Base-by-base conservation (phyloP, 2,113 vertebrate species). In the Megalops atlanticus region DNA sequence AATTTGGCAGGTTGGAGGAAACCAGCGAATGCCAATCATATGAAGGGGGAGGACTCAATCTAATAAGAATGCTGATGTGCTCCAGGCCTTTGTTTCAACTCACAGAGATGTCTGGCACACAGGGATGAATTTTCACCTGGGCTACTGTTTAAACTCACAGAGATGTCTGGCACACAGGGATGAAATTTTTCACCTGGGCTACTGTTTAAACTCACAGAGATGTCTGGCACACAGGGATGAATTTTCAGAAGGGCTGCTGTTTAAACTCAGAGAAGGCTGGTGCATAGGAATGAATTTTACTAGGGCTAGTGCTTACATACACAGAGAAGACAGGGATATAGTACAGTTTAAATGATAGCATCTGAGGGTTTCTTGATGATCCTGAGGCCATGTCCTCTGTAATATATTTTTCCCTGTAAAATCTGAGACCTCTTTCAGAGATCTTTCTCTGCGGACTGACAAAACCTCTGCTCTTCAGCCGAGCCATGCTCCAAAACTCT, bases 401-500 rank as follows among this genome's bases (percentile, higher is more conserved):
- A n/a, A n/a, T n/a, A n/a, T n/a, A n/a, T n/a, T n/a, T n/a, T n/a
- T n/a, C n/a, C n/a, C n/a, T n/a, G n/a, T n/a, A n/a, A n/a, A n/a
- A n/a, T n/a, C n/a, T n/a, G n/a, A n/a, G n/a, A n/a, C n/a, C n/a
- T n/a, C n/a, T n/a, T n/a, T n/a, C n/a, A n/a, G n/a, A n/a, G n/a
- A n/a, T n/a, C n/a, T n/a, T n/a, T n/a, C n/a, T n/a, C n/a, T 14
- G 74, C 52, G 75, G 79, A 81, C 41, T 80, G 15, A 45, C n/a
- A 38, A 76, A 52, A 36, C 35, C 36, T 86, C 40, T 27, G 58
- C 33, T 71, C 86, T 85, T 84, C 81, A 86, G 84, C 83, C 88
- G 87, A 89, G 70, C 82, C 14, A 12, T 76, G n/a, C 80, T 80
- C 72, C 77, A 80, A 72, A 84, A 74, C 81, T 47, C 77, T 81